These are phyloP conservation scores for Rallus limicola DNA, from an alignment of 2,113 vertebrate genomes.

Conservation along the genomic window DNA sequence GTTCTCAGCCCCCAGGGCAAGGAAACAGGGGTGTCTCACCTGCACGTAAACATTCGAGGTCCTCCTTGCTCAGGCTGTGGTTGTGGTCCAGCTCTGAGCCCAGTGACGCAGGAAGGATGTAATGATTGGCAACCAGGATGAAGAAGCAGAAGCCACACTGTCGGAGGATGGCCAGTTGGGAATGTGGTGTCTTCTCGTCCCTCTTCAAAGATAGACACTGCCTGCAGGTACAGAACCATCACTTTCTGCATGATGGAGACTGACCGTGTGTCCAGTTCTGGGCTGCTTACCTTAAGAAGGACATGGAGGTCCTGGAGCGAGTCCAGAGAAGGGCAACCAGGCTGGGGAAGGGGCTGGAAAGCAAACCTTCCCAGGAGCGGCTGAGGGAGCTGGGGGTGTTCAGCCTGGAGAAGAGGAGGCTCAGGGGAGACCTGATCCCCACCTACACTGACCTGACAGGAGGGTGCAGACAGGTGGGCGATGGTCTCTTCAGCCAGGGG, in stretches of 20 bases:
- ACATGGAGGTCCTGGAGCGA: too few relatives aligned
- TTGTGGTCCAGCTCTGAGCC: not conserved
- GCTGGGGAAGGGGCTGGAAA: too few relatives aligned
- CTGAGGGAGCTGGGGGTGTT: too few relatives aligned
- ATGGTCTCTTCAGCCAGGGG: too few relatives aligned
- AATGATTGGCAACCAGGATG: not conserved
- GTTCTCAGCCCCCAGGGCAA: not conserved
- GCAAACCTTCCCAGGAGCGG: too few relatives aligned
- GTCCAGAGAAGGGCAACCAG: too few relatives aligned
- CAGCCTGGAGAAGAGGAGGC: too few relatives aligned
- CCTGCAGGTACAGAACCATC: not conserved
- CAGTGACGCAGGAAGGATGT: rapidly evolving
- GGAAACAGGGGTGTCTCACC: rapidly evolving
- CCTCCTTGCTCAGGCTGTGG: not conserved
- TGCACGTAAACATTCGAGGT: rapidly evolving
- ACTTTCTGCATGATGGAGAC: rapidly evolving
- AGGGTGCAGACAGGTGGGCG: too few relatives aligned
- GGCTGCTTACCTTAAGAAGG: too few relatives aligned
- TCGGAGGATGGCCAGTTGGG: not conserved
- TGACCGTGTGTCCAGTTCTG: too few relatives aligned
- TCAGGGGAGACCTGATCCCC: too few relatives aligned
- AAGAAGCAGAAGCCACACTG: rapidly evolving
- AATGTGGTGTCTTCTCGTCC: not conserved
- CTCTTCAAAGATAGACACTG: not conserved
- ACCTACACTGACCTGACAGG: too few relatives aligned